Conservation (phyloP, 2,888 invertebrate genomes). For the Aproaerema taeniolella region DNA sequence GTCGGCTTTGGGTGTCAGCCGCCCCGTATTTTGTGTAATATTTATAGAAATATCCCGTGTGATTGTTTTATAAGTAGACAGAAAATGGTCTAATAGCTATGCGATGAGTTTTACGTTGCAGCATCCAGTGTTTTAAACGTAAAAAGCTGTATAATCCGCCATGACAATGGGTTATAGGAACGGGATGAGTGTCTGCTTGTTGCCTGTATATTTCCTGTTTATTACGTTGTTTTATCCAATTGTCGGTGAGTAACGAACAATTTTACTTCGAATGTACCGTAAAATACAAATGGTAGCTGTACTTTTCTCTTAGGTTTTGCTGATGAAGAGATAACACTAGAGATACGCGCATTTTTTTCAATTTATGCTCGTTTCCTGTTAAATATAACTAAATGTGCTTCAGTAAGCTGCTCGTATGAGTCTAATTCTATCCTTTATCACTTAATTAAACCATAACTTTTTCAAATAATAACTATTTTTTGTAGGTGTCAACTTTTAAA, state of each 20-base stretch:
- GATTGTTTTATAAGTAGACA: constrained; percentile 45
- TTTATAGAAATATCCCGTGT: constrained; percentile 55
- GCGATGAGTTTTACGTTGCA: constrained; percentile 51
- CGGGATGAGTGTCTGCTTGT: constrained; percentile 57
- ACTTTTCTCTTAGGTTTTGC: background rate
- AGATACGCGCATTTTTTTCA: constrained; percentile 35
- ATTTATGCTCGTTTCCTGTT: constrained; percentile 36
- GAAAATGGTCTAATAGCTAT: constrained; percentile 57
- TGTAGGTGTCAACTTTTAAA: too few species aligned
- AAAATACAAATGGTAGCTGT: too few species aligned
- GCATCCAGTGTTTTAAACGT: constrained; percentile 47
- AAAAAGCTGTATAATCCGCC: constrained; percentile 63
- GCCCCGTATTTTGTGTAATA: constrained; percentile 60
- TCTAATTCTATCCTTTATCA: too few species aligned
- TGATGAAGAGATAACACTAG: background rate
- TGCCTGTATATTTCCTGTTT: constrained; percentile 65
- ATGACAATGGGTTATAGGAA: constrained; percentile 65
- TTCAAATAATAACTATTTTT: too few species aligned
- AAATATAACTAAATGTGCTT: constrained; percentile 22
- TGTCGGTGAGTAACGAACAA: constrained; percentile 50
- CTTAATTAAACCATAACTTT: too few species aligned
- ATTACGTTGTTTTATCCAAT: constrained; percentile 56
- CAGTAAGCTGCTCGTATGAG: too few species aligned
- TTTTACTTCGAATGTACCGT: too few species aligned
- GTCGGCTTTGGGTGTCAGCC: constrained; percentile 76